Conservation (phyloP, 2,888 invertebrate genomes). For the Atethmia centrago region DNA sequence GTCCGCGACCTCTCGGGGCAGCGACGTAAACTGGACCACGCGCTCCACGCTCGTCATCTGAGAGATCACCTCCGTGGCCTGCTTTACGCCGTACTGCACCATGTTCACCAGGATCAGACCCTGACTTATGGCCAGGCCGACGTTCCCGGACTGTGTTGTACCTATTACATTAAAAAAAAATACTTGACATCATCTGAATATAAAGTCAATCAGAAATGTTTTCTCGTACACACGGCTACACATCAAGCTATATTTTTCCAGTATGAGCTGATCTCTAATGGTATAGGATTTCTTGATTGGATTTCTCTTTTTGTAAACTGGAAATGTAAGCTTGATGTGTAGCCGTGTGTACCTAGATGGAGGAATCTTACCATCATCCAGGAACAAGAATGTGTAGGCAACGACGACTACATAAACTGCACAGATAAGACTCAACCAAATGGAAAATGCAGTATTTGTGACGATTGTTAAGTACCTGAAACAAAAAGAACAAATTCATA, state of each 20-base stretch:
- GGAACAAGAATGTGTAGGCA: slow-evolving; percentile 91
- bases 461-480: slow-evolving; percentile 91
- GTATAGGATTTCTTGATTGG: too few species aligned
- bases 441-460: slow-evolving; percentile 91
- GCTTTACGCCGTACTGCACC: slow-evolving; percentile 95
- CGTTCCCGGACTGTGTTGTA: slow-evolving; percentile 91
- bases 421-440: slow-evolving; percentile 92
- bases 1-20: slow-evolving; percentile 93
- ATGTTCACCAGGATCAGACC: slow-evolving; percentile 94
- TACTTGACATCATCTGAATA: neutral
- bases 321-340: too few species aligned
- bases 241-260: too few species aligned
- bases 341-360: neutral
- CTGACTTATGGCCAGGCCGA: slow-evolving; percentile 94
- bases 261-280: too few species aligned
- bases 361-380: slow-evolving; percentile 88
- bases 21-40: slow-evolving; percentile 94
- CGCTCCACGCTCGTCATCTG: slow-evolving; percentile 96
- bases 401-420: slow-evolving; percentile 91
- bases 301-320: too few species aligned
- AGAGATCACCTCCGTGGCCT: slow-evolving; percentile 94
- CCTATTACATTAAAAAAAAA: slow-evolving; percentile 74
- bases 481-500: slow-evolving; percentile 37
- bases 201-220: neutral
- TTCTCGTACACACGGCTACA: too few species aligned